These are phyloP conservation scores for Leucophenga montana DNA, from an alignment of 2,888 invertebrate genomes.

Conservation along the genomic window DNA sequence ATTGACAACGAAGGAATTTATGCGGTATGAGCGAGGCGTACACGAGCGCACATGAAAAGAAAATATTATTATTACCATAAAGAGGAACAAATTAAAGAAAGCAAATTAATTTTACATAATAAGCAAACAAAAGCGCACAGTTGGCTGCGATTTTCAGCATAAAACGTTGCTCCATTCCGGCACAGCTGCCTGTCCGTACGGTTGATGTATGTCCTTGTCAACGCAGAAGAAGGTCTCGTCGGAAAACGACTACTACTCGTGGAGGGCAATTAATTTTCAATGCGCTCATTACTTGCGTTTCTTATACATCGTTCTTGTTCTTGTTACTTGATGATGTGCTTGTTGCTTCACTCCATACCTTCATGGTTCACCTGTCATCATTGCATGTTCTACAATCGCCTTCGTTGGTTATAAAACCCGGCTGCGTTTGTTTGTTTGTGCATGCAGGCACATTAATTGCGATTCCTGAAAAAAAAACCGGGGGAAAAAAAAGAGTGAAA, in stretches of 20 bases:
- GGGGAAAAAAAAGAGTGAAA: background rate
- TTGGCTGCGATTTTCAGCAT: no score
- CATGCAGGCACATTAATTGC: conserved; percentile 55
- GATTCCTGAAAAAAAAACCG: conserved; percentile 13
- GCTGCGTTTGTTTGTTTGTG: conserved; percentile 38
- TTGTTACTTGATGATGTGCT: background rate
- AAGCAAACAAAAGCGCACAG: conserved; percentile 45
- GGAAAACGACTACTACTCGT: background rate
- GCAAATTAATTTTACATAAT: conserved; percentile 66
- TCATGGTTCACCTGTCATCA: conserved; percentile 26
- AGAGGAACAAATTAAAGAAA: conserved; percentile 46
- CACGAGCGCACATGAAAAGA: conserved; percentile 4
- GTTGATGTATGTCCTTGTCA: no score
- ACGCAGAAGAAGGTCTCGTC: no score
- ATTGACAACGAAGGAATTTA: conserved; percentile 49
- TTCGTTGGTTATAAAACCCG: conserved; percentile 2
- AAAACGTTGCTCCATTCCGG: no score
- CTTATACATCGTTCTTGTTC: background rate
- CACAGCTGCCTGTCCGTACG: no score
- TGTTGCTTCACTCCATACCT: background rate
- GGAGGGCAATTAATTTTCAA: conserved; percentile 61
- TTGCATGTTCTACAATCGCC: no score
- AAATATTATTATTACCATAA: conserved; percentile 56
- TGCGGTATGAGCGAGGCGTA: background rate
- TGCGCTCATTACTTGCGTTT: conserved; percentile 37